Percentiles rank a stretch among this genome's conserved stretches.
phyloP scores from a whole-genome alignment of 2,113 vertebrate species.

The Eolophus roseicapilla region DNA sequence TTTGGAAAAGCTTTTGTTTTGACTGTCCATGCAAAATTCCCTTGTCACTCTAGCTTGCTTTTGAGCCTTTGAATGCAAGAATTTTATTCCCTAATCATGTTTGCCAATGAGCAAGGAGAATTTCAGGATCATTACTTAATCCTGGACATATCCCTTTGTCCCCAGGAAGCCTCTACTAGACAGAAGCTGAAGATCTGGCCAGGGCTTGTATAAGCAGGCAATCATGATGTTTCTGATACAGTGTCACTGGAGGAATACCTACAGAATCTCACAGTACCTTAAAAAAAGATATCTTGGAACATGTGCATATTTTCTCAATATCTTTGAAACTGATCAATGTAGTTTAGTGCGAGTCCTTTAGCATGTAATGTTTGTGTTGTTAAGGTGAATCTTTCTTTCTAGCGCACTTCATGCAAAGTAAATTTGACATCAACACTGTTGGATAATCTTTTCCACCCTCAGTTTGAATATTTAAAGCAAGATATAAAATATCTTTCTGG shows the following conservation, averaged over 20 bases:
- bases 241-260: not conserved
- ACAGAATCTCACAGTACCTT: not conserved
- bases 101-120: not conserved
- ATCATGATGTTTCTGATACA: not conserved
- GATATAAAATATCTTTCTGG: not conserved
- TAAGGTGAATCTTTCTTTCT: not conserved
- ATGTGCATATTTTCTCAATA: not conserved
- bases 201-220: not conserved
- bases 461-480: not conserved
- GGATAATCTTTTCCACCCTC: not conserved
- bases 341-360: not conserved
- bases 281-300: not conserved
- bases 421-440: conserved; percentile 5
- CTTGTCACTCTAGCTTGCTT: not conserved
- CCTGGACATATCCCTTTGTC: not conserved
- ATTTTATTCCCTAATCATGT: not conserved
- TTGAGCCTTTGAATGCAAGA: not conserved
- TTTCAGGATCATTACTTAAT: not conserved
- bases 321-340: not conserved
- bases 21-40: not conserved
- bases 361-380: not conserved
- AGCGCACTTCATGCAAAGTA: not conserved
- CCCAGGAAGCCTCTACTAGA: not conserved
- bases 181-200: not conserved
- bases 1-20: conserved; percentile 9